Conservation (phyloP, 1,140 invertebrate genomes). For the Thaumatotibia leucotreta region DNA sequence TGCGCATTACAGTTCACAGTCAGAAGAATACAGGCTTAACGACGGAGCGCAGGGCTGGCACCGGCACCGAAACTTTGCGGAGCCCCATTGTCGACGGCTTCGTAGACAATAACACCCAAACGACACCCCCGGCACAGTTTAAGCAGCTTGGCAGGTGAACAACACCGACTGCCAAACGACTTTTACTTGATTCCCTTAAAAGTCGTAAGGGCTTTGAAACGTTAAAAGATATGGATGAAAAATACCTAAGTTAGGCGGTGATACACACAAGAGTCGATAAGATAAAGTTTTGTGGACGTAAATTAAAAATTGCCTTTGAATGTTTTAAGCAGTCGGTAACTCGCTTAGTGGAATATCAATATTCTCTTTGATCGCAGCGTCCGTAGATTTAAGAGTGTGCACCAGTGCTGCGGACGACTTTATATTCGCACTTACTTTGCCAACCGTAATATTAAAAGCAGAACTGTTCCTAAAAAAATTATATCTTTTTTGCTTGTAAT, state of each 20-base stretch:
- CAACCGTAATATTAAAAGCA: not conserved
- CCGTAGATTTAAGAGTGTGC: not conserved
- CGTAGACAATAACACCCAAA: conserved; percentile 27
- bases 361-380: conserved; percentile 6
- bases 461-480: not conserved
- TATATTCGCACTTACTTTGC: not conserved
- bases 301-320: conserved; percentile 8
- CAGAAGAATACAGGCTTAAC: conserved; percentile 12
- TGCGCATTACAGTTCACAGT: conserved; percentile 9
- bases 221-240: not conserved
- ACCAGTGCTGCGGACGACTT: not conserved
- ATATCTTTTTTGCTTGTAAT: not conserved
- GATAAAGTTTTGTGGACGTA: conserved; percentile 8
- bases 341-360: conserved; percentile 13
- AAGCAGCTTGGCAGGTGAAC: conserved; percentile 17
- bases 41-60: conserved; percentile 20
- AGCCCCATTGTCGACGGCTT: conserved; percentile 15
- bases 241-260: not conserved
- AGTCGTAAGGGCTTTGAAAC: conserved; percentile 2
- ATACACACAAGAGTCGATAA: not conserved
- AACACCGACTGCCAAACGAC: conserved; percentile 19
- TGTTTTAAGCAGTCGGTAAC: conserved; percentile 7
- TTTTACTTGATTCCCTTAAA: conserved; percentile 21
- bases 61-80: conserved; percentile 8
- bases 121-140: conserved; percentile 23